Evolutionary conservation across 2,888 invertebrate genomes (phyloP), one percentile per base, ranked within the genome.

Genomic region (Ceramica pisi): DNA sequence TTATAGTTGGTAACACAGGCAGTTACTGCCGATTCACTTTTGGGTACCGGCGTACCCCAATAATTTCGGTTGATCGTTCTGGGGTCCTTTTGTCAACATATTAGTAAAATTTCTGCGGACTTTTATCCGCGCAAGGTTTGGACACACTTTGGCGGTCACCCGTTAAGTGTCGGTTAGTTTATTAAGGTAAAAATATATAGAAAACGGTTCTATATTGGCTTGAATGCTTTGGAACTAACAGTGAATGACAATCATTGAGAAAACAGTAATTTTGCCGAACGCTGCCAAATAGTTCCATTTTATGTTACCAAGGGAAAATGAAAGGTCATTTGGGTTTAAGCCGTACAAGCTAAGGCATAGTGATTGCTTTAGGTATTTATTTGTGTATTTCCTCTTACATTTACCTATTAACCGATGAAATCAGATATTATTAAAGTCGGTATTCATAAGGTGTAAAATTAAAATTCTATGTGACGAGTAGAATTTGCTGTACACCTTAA

Each of bases 81-180:
- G 53, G 62, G 59, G 21, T 67, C 44, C 67, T 66, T 63, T 85
- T 76, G 85, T 84, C 81, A 85, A 83, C 83, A 83, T 70, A 83
- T 80, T 83, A 80, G 81, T 71, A 70, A 84, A 85, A 85, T 80
- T 80, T 73, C 66, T 68, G 75, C 50, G 56, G 78, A 80, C 78
- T 83, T 80, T 85, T 80, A 83, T 85, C 64, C 64, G 65, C 23
- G 65, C 59, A 46, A 57, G 38, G 73, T 63, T 67, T 23, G 35
- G 55, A 64, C 60, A 71, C 60, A 81, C 64, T 71, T 35, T 19
- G 57, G 68, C 21, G 63, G 80, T 67, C 48, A 64, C 79, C 80
- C 83, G 69, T 21, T 53, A 38, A n/a, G 19, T 19, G 23, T 16
- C 9, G 12, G 62, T 35, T 70, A 70, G 67, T 83, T 81, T 77